phyloP scores from a whole-genome alignment of 2,113 vertebrate genomes.

The Rhinopomastus cyanomelas region DNA sequence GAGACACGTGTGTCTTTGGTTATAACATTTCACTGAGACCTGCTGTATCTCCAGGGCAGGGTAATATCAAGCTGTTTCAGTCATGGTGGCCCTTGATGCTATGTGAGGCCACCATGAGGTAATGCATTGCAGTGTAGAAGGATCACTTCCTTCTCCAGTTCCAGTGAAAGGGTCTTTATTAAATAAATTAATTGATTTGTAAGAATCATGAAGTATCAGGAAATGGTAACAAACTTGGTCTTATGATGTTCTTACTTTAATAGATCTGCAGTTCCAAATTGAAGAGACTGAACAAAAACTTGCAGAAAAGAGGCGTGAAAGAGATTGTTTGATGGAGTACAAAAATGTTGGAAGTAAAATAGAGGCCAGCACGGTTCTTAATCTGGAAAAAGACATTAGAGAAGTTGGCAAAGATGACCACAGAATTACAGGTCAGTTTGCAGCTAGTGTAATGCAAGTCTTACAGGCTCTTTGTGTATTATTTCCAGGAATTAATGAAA shows the following conservation, averaged over 20 bases:
- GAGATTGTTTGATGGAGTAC: constrained; percentile 78
- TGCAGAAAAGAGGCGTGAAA: constrained; percentile 63
- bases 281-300: constrained; percentile 56
- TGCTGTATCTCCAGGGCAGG: background rate
- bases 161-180: background rate
- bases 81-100: background rate
- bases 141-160: background rate
- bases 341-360: constrained; percentile 73
- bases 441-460: background rate
- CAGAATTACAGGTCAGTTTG: constrained; percentile 76
- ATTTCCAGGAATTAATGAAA: background rate
- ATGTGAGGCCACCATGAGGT: background rate
- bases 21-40: background rate
- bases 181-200: background rate
- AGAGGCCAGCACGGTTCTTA: constrained; percentile 68
- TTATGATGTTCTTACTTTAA: constrained; percentile 22
- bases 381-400: constrained; percentile 71
- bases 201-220: background rate
- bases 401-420: constrained; percentile 56
- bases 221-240: background rate
- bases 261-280: constrained; percentile 68
- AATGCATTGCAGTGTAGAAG: background rate
- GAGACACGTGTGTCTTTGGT: background rate
- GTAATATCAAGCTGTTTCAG: background rate
- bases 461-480: background rate